Evolutionary conservation across 2,113 vertebrate species (phyloP), one percentile per base, ranked within the genome.

Genomic region (Poeciliopsis retropinna): DNA sequence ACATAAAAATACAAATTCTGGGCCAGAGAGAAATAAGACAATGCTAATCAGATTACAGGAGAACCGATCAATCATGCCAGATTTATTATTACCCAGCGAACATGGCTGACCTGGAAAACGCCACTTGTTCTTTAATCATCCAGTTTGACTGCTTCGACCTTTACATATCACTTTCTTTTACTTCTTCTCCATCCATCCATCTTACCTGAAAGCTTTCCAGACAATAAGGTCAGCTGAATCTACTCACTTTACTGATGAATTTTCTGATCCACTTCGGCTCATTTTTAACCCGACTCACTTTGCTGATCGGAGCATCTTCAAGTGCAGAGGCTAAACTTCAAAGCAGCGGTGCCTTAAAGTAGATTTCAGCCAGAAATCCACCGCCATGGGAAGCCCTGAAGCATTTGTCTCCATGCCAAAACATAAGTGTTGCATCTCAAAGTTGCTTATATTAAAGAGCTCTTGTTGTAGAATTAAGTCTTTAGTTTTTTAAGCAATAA

Each of bases 91-190:
- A n/a, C 39, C 9, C 29, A 14, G 17, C 44, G 31, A 67, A n/a
- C 27, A 32, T 47, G 66, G 28, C 17, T 11, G 41, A 60, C 71
- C 65, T 79, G 12, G 12, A 64, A 34, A 19, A 1, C 32, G 13
- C 41, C 27, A 0, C 41, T 57, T 74, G 63, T 57, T 67, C 31
- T 75, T 60, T 75, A 39, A 75, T 75, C 64, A 67, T 17, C 64
- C 47, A 66, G 30, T 65, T 65, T 66, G 37, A 28, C 30, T 74
- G 17, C 14, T 22, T 29, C 64, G 15, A 68, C 32, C 67, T 69
- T 54, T 31, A 41, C 25, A 44, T 62, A 1, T 64, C 62, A 0
- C 25, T 31, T 64, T 39, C 28, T 64, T 8, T n/a, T 60, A 39
- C 19, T 47, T 60, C 61, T 31, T 61, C 22, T 60, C 34, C 47